These are phyloP conservation scores for Heliconius himera DNA, from an alignment of 1,140 invertebrate species.

Conservation along the genomic window DNA sequence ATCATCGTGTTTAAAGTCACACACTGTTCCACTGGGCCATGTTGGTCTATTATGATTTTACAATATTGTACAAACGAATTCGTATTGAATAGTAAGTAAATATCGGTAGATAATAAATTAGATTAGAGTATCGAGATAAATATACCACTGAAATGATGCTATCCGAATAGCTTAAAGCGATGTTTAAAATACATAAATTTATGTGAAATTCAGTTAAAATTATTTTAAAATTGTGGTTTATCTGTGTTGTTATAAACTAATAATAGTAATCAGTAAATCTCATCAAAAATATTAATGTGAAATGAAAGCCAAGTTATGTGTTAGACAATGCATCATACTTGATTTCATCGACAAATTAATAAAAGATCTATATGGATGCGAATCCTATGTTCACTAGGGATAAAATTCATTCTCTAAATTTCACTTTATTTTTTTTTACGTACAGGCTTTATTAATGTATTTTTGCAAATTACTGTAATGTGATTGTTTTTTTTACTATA, in stretches of 20 bases:
- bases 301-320: no score
- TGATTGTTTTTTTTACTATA: no score
- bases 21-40: not conserved
- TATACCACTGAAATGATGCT: not conserved
- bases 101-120: slow-evolving; percentile 11
- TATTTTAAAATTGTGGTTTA: no score
- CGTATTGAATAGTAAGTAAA: not conserved
- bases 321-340: no score
- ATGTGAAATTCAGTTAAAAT: not conserved
- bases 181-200: not conserved
- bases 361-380: no score
- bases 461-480: no score
- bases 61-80: not conserved
- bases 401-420: no score
- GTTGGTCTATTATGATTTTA: not conserved
- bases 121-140: slow-evolving; percentile 1
- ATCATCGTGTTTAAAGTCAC: not conserved
- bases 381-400: no score
- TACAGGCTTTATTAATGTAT: no score
- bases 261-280: not conserved
- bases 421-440: no score
- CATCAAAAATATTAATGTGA: no score
- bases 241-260: not conserved
- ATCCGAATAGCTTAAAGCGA: not conserved
- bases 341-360: no score